Conservation (phyloP, 2,888 invertebrate species). For the Mayetiola destructor region DNA sequence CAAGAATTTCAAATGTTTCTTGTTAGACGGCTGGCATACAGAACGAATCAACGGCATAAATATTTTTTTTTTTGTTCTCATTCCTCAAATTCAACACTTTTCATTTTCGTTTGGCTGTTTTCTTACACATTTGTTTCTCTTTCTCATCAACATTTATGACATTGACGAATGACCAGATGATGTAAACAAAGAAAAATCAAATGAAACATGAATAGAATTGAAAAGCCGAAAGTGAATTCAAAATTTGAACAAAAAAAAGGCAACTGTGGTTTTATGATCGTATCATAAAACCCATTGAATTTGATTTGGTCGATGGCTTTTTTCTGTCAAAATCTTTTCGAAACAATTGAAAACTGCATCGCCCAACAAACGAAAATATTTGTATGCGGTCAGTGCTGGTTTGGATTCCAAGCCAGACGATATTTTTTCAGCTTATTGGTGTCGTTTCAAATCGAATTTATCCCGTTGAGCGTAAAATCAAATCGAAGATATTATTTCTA, state of each 20-base stretch:
- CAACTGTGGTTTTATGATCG: constrained; percentile 12
- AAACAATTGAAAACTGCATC: not conserved
- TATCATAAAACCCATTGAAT: not conserved
- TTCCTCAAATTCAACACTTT: constrained; percentile 5
- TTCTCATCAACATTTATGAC: not conserved
- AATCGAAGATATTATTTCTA: not conserved
- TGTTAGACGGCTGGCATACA: not conserved
- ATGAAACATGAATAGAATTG: not conserved
- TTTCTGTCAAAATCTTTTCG: not conserved
- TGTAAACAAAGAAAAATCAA: not conserved
- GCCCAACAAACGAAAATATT: not conserved
- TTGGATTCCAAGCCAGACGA: not conserved
- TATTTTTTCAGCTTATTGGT: no score
- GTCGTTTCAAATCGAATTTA: no score
- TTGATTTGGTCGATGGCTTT: not conserved
- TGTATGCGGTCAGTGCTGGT: not conserved
- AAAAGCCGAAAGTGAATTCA: not conserved
- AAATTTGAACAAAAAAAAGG: not conserved
- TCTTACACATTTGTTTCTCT: not conserved
- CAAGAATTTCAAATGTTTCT: not conserved
- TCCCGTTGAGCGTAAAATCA: constrained; percentile 5
- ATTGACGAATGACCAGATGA: not conserved
- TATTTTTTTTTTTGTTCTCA: no score
- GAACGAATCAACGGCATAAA: not conserved
- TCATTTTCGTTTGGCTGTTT: not conserved